phyloP scores from a whole-genome alignment of 2,888 invertebrate species.

The Cordilura impudica region DNA sequence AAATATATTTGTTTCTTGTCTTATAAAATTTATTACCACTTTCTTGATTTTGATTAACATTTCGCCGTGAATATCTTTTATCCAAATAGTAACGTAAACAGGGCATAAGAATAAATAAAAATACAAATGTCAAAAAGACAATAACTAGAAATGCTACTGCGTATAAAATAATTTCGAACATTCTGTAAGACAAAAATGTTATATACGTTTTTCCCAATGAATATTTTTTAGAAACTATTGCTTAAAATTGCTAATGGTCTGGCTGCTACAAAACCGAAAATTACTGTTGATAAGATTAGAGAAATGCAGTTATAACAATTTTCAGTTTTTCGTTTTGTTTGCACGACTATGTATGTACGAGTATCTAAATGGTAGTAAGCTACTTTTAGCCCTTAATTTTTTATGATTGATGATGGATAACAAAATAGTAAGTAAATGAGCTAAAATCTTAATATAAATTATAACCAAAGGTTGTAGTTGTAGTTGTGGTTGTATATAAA shows the following conservation, averaged over 20 bases:
- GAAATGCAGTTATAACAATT: background rate
- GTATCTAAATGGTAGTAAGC: no score
- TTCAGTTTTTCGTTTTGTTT: background rate
- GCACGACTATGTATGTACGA: background rate
- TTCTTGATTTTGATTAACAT: background rate
- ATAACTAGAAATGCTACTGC: slow-evolving; percentile 2
- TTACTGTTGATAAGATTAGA: background rate
- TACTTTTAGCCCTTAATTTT: no score
- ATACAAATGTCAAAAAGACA: background rate
- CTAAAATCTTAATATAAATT: no score
- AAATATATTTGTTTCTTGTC: no score
- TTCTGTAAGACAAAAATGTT: background rate
- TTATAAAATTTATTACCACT: slow-evolving; percentile 1
- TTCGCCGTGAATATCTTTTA: background rate
- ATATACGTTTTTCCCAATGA: background rate
- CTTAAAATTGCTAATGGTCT: background rate
- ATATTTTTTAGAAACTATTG: background rate
- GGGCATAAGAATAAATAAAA: slow-evolving; percentile 21
- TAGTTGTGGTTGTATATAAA: no score
- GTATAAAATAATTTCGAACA: background rate
- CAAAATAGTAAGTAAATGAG: no score
- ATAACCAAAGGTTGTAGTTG: no score
- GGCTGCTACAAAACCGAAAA: no score
- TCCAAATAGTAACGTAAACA: slow-evolving; percentile 18
- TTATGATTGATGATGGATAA: no score